Percentiles rank a stretch among this genome's conserved stretches.
Conservation (phyloP, 2,113 vertebrate genomes). For the Sinocyclocheilus anophthalmus region DNA sequence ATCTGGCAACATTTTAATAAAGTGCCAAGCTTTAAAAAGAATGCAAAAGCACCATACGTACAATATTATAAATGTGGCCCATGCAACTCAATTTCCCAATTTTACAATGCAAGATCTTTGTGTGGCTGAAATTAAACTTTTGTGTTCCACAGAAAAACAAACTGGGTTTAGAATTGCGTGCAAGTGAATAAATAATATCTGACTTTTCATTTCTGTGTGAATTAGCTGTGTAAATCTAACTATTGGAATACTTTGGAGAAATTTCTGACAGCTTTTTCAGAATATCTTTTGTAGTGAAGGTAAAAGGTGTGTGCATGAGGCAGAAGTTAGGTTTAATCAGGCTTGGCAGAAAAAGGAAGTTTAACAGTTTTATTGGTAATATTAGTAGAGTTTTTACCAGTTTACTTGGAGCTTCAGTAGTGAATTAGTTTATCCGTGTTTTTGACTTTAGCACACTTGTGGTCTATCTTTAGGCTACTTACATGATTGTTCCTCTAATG, state of each 20-base stretch:
- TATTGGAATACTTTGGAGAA: not conserved
- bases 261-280: not conserved
- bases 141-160: too few species aligned
- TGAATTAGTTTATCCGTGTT: not conserved
- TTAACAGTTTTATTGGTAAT: not conserved
- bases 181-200: not conserved
- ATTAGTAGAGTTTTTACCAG: not conserved
- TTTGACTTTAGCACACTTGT: not conserved
- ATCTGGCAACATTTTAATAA: not conserved
- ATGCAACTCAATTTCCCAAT: not conserved
- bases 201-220: not conserved
- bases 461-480: not conserved
- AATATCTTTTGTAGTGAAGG: not conserved
- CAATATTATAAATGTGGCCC: not conserved
- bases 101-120: not conserved
- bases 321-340: constrained; percentile 1
- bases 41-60: too few species aligned
- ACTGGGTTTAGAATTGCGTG: not conserved
- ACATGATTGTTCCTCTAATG: constrained; percentile 17
- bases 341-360: not conserved
- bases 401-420: not conserved
- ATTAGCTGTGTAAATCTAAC: not conserved
- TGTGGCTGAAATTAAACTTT: not conserved
- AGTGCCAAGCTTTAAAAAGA: not conserved
- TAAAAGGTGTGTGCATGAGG: not conserved